Conservation (phyloP, 2,888 invertebrate species). For the Sarcophaga rosellei region DNA sequence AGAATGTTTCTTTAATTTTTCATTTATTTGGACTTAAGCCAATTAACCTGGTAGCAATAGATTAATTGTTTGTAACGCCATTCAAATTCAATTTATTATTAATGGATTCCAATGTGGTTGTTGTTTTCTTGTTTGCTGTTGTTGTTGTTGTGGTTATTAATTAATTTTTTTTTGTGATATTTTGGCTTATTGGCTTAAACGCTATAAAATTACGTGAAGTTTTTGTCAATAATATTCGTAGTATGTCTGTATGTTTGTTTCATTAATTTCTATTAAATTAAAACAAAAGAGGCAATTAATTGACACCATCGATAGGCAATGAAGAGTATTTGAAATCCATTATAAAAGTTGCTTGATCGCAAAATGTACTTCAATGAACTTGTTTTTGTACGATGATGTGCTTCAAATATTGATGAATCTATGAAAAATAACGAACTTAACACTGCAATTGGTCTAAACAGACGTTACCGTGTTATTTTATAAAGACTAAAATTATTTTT, state of each 20-base stretch:
- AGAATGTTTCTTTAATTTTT: too few species aligned
- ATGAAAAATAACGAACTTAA: not conserved
- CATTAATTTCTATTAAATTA: not conserved
- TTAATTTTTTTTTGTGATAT: slow-evolving; percentile 16
- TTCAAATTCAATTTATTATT: too few species aligned
- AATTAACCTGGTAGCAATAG: too few species aligned
- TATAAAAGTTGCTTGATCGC: not conserved
- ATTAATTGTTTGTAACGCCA: too few species aligned
- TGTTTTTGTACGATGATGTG: not conserved
- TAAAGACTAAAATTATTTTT: too few species aligned
- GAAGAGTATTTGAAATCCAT: slow-evolving; percentile 12
- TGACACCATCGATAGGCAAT: not conserved
- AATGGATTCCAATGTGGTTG: not conserved
- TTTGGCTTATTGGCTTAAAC: slow-evolving; percentile 25
- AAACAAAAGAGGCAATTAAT: slow-evolving; percentile 10
- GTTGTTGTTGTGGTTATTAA: not conserved
- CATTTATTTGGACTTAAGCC: too few species aligned
- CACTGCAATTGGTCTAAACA: too few species aligned
- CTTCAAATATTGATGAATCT: not conserved
- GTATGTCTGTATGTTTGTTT: not conserved
- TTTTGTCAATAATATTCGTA: not conserved
- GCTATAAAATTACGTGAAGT: slow-evolving; percentile 9
- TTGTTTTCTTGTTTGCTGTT: not conserved
- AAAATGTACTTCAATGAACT: slow-evolving; percentile 15
- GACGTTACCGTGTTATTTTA: too few species aligned